These are phyloP conservation scores for Diloba caeruleocephala DNA, from an alignment of 2,888 invertebrate genomes.

Conservation along the genomic window DNA sequence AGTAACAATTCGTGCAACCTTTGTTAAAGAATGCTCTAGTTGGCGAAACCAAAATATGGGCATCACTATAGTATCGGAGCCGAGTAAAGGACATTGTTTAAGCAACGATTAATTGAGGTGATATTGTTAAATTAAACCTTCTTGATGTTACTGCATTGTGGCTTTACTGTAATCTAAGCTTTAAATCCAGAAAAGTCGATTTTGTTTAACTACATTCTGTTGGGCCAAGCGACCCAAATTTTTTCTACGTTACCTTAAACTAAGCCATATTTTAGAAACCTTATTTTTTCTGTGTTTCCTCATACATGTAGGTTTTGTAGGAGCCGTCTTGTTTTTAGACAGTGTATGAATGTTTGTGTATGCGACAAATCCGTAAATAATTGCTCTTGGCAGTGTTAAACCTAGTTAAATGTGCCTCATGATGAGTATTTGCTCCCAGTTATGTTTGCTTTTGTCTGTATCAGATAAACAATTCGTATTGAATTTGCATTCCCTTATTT, in stretches of 20 bases:
- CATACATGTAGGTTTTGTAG: conserved; percentile 5
- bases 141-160: not conserved
- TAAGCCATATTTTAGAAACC: conserved; percentile 14
- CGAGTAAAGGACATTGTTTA: too few species aligned
- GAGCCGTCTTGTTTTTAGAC: conserved; percentile 21
- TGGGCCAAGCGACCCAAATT: conserved; percentile 29
- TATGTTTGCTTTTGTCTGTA: not conserved
- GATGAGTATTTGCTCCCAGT: not conserved
- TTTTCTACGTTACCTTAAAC: conserved; percentile 12
- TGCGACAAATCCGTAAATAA: conserved; percentile 23
- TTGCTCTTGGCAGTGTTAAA: conserved; percentile 10
- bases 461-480: too few species aligned
- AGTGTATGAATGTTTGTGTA: conserved; percentile 21
- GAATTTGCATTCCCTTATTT: too few species aligned
- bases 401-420: conserved; percentile 16
- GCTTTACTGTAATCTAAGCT: not conserved
- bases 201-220: conserved; percentile 18
- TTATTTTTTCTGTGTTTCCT: conserved; percentile 18
- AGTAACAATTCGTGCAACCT: too few species aligned
- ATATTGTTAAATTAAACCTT: too few species aligned
- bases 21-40: too few species aligned
- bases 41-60: too few species aligned
- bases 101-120: too few species aligned
- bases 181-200: conserved; percentile 14
- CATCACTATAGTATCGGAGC: too few species aligned